A percentile compares a stretch with the other conserved stretches of the same genome.
Evolutionary conservation across 2,113 vertebrate species (phyloP).

Genomic region (Chloebia gouldiae): DNA sequence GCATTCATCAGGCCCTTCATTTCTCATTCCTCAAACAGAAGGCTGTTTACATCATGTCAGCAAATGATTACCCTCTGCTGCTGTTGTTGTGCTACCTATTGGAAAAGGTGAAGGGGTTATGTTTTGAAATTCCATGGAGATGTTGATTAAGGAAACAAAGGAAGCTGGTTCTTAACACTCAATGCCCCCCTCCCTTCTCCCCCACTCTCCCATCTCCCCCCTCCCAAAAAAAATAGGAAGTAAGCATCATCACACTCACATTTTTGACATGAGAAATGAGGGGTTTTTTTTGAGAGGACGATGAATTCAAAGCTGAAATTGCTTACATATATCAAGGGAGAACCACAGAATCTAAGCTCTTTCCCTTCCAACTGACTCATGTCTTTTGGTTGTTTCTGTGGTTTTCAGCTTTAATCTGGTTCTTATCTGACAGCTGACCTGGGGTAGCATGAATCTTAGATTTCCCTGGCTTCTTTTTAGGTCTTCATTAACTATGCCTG

Average conservation of each 20-base stretch:
- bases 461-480: background rate
- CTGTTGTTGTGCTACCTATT: constrained; percentile 45
- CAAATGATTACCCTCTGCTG: constrained; percentile 48
- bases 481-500: background rate
- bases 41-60: constrained; percentile 55
- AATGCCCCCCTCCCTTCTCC: background rate
- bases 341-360: background rate
- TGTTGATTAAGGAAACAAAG: constrained; percentile 64
- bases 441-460: background rate
- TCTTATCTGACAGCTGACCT: background rate
- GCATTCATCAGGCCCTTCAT: constrained; percentile 30
- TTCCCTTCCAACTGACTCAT: background rate
- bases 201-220: accelerated
- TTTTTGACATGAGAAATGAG: background rate
- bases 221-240: background rate
- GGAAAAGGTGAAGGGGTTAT: constrained; percentile 59
- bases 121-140: constrained; percentile 35
- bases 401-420: background rate
- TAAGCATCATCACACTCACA: background rate
- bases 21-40: constrained; percentile 56
- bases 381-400: background rate
- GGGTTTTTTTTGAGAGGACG: background rate
- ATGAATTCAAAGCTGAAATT: background rate
- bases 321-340: background rate
- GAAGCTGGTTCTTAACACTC: constrained; percentile 29